Evolutionary conservation across 2,888 invertebrate species (phyloP).

Genomic region (Trachelus stipa): DNA sequence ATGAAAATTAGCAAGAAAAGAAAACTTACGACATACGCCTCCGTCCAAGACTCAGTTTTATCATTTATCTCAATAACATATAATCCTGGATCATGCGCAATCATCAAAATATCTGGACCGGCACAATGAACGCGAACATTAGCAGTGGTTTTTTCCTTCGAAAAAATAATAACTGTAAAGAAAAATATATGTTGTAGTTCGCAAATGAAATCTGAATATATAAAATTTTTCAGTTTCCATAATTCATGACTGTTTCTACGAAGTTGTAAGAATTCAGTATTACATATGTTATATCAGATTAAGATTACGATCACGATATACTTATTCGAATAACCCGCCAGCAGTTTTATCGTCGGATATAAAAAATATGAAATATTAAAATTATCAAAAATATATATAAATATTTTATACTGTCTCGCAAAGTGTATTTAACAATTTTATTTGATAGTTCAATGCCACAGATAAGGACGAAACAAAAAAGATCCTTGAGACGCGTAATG

Average conservation of each 20-base stretch:
- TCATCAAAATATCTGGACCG: constrained; percentile 36
- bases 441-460: neutral
- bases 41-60: constrained; percentile 23
- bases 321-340: neutral
- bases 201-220: neutral
- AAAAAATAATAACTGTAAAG: neutral
- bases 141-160: constrained; percentile 29
- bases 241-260: neutral
- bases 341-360: no score
- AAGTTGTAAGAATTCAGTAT: neutral
- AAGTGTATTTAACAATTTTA: neutral
- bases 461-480: neutral
- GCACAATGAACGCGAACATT: constrained; percentile 47
- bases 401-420: neutral
- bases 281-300: neutral
- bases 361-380: no score
- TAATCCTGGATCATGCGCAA: constrained; percentile 47
- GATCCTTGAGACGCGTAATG: neutral
- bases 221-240: neutral
- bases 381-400: neutral
- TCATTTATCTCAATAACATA: constrained; percentile 43
- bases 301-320: neutral
- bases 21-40: constrained; percentile 35
- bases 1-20: neutral
- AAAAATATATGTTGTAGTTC: neutral